These are phyloP conservation scores for Prionailurus bengalensis DNA, from an alignment of 2,113 vertebrate genomes.

Conservation along the genomic window DNA sequence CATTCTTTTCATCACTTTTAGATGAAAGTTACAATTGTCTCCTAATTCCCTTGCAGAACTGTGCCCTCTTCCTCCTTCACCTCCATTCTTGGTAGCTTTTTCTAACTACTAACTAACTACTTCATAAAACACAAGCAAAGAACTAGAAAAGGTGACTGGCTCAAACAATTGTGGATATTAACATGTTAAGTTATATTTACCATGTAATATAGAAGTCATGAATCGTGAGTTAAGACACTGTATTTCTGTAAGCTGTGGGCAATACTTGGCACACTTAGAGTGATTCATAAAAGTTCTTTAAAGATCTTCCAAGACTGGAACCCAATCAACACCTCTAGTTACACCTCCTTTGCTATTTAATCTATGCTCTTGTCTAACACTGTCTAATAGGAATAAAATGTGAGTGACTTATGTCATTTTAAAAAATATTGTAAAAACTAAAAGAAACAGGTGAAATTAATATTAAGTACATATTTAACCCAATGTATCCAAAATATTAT, in stretches of 20 bases:
- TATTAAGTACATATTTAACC: constrained; percentile 9
- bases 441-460: not conserved
- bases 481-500: constrained; percentile 38
- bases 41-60: not conserved
- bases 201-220: not conserved
- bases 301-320: not conserved
- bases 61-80: not conserved
- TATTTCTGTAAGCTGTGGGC: constrained; percentile 1
- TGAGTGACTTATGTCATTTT: not conserved
- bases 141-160: not conserved
- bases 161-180: not conserved
- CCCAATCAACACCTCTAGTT: not conserved
- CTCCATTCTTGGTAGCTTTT: constrained; percentile 44
- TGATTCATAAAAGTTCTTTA: constrained; percentile 5
- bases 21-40: constrained; percentile 16
- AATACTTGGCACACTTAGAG: not conserved
- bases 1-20: not conserved
- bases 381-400: not conserved
- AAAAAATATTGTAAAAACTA: not conserved
- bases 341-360: not conserved
- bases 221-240: not conserved
- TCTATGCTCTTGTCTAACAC: not conserved
- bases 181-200: not conserved
- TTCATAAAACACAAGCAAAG: constrained; percentile 31
- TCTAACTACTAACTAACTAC: not conserved